Percentiles rank a stretch among this genome's conserved stretches.
phyloP scores from a whole-genome alignment of 2,113 vertebrate species.

The Ploceus nigricollis region DNA sequence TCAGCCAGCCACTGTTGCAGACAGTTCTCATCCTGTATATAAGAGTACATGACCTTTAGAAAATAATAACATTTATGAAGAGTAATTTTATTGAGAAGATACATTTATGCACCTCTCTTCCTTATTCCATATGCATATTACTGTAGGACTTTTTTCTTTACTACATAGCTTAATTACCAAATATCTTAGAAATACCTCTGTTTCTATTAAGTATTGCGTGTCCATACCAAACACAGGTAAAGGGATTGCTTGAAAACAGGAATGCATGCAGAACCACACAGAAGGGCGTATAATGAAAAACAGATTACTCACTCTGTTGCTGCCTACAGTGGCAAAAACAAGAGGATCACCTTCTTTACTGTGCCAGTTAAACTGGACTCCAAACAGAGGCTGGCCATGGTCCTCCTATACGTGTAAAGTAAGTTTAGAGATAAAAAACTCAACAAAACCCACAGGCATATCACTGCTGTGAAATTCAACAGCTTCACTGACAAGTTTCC shows the following conservation, averaged over 20 bases:
- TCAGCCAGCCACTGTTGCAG: not conserved
- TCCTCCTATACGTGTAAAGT: constrained; percentile 83
- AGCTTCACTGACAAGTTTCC: not conserved
- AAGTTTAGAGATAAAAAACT: not conserved
- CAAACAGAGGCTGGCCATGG: constrained; percentile 94
- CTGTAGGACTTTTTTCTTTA: not conserved
- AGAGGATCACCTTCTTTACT: constrained; percentile 98
- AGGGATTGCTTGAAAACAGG: not conserved
- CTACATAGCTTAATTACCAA: not conserved
- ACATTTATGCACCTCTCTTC: not conserved
- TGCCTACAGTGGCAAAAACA: constrained; percentile 97
- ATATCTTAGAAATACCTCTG: not conserved
- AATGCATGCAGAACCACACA: not conserved
- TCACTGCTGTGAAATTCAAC: not conserved
- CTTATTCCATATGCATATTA: not conserved
- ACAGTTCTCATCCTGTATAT: not conserved
- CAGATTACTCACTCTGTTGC: constrained; percentile 87
- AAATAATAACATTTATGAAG: not conserved
- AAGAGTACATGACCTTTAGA: not conserved
- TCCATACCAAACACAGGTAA: not conserved
- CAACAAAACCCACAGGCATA: not conserved
- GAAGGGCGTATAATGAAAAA: not conserved
- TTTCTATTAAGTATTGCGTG: not conserved
- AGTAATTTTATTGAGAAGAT: not conserved
- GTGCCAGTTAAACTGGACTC: constrained; percentile 99